Conservation (phyloP, 2,888 invertebrate genomes). For the Neria commutata region DNA sequence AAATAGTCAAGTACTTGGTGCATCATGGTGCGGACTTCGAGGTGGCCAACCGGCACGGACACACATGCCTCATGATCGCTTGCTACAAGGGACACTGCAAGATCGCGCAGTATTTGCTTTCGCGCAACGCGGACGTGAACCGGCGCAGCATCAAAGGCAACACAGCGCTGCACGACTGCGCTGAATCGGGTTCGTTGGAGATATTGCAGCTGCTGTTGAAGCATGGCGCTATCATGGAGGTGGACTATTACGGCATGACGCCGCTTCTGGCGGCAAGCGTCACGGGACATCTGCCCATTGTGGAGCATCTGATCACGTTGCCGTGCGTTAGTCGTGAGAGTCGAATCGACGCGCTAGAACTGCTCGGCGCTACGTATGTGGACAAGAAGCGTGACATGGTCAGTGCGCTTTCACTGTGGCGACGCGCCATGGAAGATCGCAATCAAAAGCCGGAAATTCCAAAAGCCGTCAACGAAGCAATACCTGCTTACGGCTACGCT, state of each 20-base stretch:
- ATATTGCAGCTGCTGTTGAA: slow-evolving; percentile 88
- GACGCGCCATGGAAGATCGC: slow-evolving; percentile 87
- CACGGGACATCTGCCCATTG: slow-evolving; percentile 90
- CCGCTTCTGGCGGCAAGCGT: slow-evolving; percentile 92
- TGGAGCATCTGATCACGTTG: slow-evolving; percentile 84
- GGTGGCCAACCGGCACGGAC: slow-evolving; percentile 93
- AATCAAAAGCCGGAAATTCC: slow-evolving; percentile 71
- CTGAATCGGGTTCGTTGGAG: slow-evolving; percentile 92
- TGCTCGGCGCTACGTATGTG: slow-evolving; percentile 94
- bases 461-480: slow-evolving; percentile 76
- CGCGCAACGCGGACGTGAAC: slow-evolving; percentile 88
- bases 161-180: slow-evolving; percentile 97
- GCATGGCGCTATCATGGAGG: slow-evolving; percentile 90
- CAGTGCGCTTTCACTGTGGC: slow-evolving; percentile 87
- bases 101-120: slow-evolving; percentile 88
- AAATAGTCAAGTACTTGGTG: slow-evolving; percentile 92
- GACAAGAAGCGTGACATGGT: slow-evolving; percentile 95
- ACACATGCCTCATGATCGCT: slow-evolving; percentile 98
- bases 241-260: slow-evolving; percentile 96
- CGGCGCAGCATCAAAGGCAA: slow-evolving; percentile 88
- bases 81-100: slow-evolving; percentile 93
- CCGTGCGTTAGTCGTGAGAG: slow-evolving; percentile 78
- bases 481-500: slow-evolving; percentile 88
- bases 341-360: slow-evolving; percentile 87
- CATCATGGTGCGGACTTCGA: slow-evolving; percentile 93